Percentiles rank a stretch among this genome's conserved stretches.
phyloP scores from a whole-genome alignment of 2,888 invertebrate genomes.

The Caenorhabditis sp. region DNA sequence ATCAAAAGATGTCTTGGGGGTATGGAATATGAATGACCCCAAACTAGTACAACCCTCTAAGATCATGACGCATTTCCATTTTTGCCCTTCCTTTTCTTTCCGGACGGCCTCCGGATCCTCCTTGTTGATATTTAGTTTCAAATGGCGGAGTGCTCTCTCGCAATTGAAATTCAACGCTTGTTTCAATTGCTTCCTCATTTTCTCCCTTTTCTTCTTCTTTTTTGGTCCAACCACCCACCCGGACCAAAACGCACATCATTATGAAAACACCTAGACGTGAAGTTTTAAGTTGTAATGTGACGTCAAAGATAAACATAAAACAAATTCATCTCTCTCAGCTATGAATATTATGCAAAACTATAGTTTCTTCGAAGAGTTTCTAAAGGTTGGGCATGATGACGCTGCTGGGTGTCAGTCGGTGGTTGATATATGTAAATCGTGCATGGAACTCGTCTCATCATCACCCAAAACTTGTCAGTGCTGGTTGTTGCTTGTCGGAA shows the following conservation, averaged over 20 bases:
- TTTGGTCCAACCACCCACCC: too few species aligned
- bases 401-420: not conserved
- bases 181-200: conserved; percentile 31
- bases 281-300: too few species aligned
- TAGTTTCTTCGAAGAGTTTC: not conserved
- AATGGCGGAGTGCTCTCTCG: conserved; percentile 45
- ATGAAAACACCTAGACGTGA: too few species aligned
- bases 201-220: too few species aligned
- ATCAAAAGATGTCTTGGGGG: not conserved
- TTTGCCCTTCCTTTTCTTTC: too few species aligned
- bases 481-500: conserved; percentile 50
- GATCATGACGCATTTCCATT: conserved; percentile 29
- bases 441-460: conserved; percentile 25
- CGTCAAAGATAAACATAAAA: too few species aligned
- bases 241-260: conserved; percentile 39
- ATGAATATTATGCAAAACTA: not conserved
- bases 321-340: too few species aligned
- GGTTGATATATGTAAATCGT: not conserved
- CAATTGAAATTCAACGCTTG: conserved; percentile 59
- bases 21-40: not conserved
- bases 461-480: conserved; percentile 22
- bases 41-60: not conserved
- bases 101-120: conserved; percentile 23
- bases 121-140: conserved; percentile 51
- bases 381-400: not conserved